These are phyloP conservation scores for Cisticola juncidis DNA, from an alignment of 2,113 vertebrate genomes.

Conservation along the genomic window DNA sequence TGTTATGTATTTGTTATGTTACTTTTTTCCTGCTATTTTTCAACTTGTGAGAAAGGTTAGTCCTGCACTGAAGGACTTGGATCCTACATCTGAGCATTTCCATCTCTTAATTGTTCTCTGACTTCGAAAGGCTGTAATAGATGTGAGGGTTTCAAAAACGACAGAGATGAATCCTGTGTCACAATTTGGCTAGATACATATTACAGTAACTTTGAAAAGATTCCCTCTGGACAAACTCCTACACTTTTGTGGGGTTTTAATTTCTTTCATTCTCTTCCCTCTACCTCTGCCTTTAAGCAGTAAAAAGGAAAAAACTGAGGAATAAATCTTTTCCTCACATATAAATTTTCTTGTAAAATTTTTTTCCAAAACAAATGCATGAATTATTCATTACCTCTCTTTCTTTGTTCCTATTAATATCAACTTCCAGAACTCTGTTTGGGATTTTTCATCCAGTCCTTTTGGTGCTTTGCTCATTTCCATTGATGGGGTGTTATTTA, in stretches of 20 bases:
- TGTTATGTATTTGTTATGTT: too few relatives aligned
- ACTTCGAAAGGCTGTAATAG: neutral
- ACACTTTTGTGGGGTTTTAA: neutral
- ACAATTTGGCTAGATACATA: neutral
- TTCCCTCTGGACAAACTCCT: neutral
- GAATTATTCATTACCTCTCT: slow-evolving; percentile 26
- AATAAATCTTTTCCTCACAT: neutral
- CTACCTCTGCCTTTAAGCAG: neutral
- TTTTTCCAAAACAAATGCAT: neutral
- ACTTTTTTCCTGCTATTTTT: neutral
- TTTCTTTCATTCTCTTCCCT: neutral
- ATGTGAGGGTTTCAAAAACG: neutral
- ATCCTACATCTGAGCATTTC: neutral
- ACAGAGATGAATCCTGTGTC: neutral
- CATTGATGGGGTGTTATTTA: neutral
- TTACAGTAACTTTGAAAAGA: neutral
- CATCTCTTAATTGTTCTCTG: neutral
- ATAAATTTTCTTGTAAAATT: neutral
- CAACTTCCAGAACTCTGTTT: neutral
- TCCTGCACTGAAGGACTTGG: neutral
- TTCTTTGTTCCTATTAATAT: neutral
- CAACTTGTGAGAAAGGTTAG: neutral
- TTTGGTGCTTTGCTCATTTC: neutral
- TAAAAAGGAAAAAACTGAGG: neutral
- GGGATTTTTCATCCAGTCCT: neutral